Evolutionary conservation across 2,113 vertebrate genomes (phyloP), one percentile per base, ranked within the genome.

Genomic region (Philantomba maxwellii): DNA sequence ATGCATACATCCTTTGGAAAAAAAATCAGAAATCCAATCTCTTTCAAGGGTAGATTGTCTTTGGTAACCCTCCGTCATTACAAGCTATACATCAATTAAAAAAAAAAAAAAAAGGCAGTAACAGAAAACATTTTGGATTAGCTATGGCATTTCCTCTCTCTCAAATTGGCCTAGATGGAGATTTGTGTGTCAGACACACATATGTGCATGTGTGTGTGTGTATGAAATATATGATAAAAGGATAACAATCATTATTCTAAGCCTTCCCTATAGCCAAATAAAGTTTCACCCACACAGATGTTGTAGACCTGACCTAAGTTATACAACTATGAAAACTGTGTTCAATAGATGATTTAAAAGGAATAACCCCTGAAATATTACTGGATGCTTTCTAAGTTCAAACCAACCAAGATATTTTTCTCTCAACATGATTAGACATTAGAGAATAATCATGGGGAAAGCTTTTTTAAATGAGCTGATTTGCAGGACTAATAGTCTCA

Each of bases 401-500:
- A 86, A 43, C 23, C 53, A 90, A 77, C 87, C 47, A 94, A 0
- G 0, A 4, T 45, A 53, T 51, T 66, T 78, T 73, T 87, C 83
- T 75, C 86, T 98, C 73, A 78, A 86, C 55, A 87, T 57, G 53
- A 93, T 85, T 82, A 90, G 55, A 88, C 55, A 95, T 73, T 95
- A 96, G 91, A 53, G 92, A 97, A 36, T 83, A 88, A 96, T 39
- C 0, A 1, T 0, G 17, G 70, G 58, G 39, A 95, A 9, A 0
- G 30, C 33, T 93, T 36, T 39, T 47, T 87, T 82, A 83, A 97
- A 87, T 82, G 64, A 95, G 92, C 82, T 92, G 30, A 93, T 94
- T 95, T 97, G 95, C 55, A 97, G 83, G 49, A 98, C 94, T 97
- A 96, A 97, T 45, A 86, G 90, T 97, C 82, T 75, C 85, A 85